Base-by-base conservation (phyloP, 2,113 vertebrate species). In the Cacatua alba region DNA sequence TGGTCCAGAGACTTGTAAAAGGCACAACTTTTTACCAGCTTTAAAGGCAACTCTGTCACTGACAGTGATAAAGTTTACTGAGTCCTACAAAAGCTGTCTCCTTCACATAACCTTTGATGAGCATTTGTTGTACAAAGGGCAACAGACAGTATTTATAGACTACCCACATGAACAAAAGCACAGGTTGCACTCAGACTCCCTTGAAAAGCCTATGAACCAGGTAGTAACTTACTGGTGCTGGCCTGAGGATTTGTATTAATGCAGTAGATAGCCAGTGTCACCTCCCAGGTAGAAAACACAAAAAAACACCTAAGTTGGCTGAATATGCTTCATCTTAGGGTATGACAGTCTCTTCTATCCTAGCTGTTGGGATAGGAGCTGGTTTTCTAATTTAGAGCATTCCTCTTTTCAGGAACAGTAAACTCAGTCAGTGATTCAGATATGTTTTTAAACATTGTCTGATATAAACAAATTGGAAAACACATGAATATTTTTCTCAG, bases 11-110 rank as follows among this genome's bases (percentile, higher is more conserved):
- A 72, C 39, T 72, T 90, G 41, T 17, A 70, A 88, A 75, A 87
- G 88, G 57, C 35, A 74, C 37, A 37, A 37, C 37, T 37, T 37
- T 37, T 37, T 37, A 37, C 37, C 37, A 37, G 37, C 37, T 37
- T 37, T 37, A 88, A 75, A 87, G 88, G 57, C 35, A 74, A 15
- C 52, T 55, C 77, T 84, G 9, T 82, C 82, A 83, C 81, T 82
- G 52, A 41, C 57, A 85, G 55, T 55, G 55, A 35, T 88, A 92
- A 97, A 94, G 46, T 95, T 86, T 89, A 90, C 77, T 37, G 74
- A 77, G 41, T 41, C 92, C 69, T 71, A 49, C 35, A 88, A 84
- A 92, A 90, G 55, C 46, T 57, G n/a, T 37, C 65, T 74, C 76
- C 52, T 95, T 71, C 59, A 43, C 60, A 17, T 48, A 96, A 94